A percentile compares a stretch with the other conserved stretches of the same genome.
Conservation (phyloP, 2,888 invertebrate genomes). For the Drosophila gaucha region DNA sequence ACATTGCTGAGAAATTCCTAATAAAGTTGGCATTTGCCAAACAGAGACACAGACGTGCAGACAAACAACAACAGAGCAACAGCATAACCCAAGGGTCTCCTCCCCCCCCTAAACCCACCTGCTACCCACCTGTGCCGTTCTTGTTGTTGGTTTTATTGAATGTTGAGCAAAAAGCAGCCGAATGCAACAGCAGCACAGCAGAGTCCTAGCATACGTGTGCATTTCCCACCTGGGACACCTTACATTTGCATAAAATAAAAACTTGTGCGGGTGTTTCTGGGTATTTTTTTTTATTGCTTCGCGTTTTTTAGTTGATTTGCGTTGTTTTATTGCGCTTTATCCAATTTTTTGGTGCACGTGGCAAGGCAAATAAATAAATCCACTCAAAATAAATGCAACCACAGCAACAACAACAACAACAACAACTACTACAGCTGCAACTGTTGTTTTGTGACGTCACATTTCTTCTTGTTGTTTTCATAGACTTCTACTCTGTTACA, state of each 20-base stretch:
- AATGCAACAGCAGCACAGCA: conserved; percentile 11
- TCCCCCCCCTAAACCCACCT: background rate
- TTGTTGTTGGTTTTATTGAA: conserved; percentile 56
- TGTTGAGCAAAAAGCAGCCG: conserved; percentile 36
- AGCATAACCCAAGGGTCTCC: conserved; percentile 18
- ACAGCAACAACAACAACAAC: conserved; percentile 25
- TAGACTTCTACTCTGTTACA: conserved; percentile 18
- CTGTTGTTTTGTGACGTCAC: conserved; percentile 27
- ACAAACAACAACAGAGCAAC: conserved; percentile 51
- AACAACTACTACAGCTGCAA: background rate
- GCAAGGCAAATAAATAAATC: conserved; percentile 64
- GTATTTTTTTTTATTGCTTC: conserved; percentile 11
- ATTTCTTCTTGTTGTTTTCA: conserved; percentile 6
- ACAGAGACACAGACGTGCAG: conserved; percentile 64
- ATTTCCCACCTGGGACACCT: conserved; percentile 43
- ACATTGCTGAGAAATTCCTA: conserved; percentile 60
- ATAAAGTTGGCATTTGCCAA: conserved; percentile 80
- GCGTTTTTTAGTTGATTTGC: conserved; percentile 40
- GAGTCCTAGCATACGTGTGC: conserved; percentile 33
- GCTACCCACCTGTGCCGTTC: conserved; percentile 6
- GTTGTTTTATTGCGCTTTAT: conserved; percentile 32
- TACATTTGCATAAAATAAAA: conserved; percentile 63
- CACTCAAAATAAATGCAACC: conserved; percentile 57
- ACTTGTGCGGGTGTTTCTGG: conserved; percentile 55
- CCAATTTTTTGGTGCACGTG: conserved; percentile 7